Percentiles rank a stretch among this genome's conserved stretches.
Evolutionary conservation across 2,888 invertebrate genomes (phyloP).

Genomic region (Hipparchia sbordonii): DNA sequence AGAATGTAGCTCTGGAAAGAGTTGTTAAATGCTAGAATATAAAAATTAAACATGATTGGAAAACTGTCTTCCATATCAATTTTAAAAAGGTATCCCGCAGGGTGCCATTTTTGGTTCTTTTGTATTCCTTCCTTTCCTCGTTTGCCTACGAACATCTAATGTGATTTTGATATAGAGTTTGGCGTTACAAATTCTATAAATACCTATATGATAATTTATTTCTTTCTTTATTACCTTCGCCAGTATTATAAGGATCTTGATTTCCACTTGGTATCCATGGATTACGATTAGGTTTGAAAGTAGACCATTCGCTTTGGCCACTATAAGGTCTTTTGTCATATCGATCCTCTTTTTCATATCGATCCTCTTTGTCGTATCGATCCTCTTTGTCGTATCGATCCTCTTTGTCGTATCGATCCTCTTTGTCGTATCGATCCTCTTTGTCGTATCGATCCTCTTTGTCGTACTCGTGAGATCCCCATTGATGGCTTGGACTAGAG

Average conservation of each 20-base stretch:
- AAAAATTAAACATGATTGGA: not conserved
- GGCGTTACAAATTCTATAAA: too few relatives aligned
- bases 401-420: constrained; percentile 2
- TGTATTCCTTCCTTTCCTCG: not conserved
- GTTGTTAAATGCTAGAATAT: not conserved
- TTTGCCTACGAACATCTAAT: too few relatives aligned
- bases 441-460: not conserved
- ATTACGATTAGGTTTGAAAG: constrained; percentile 10
- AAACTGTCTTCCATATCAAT: not conserved
- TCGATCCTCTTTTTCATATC: not conserved
- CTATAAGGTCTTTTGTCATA: not conserved
- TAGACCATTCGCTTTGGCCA: not conserved
- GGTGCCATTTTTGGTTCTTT: not conserved
- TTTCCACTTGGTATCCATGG: constrained; percentile 9
- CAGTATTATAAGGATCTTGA: constrained; percentile 13
- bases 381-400: not conserved
- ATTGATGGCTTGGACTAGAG: not conserved
- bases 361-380: not conserved
- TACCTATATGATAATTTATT: too few relatives aligned
- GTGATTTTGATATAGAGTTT: not conserved
- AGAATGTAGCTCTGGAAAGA: not conserved
- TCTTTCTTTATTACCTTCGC: not conserved
- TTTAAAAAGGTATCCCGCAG: not conserved
- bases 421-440: not conserved
- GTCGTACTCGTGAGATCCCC: not conserved